These are phyloP conservation scores for Uropsilus gracilis DNA, from an alignment of 2,113 vertebrate species.

Conservation along the genomic window DNA sequence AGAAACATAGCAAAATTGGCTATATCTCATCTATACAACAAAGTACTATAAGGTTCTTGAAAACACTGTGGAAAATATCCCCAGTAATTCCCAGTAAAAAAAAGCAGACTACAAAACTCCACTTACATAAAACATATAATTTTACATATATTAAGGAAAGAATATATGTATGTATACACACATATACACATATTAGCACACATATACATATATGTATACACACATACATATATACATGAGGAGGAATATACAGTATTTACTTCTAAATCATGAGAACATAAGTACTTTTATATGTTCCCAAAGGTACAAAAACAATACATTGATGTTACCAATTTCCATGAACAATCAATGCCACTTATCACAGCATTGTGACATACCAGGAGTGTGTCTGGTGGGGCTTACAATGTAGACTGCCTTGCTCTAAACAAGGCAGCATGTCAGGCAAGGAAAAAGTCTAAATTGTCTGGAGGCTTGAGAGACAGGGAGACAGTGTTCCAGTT, in stretches of 20 bases:
- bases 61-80: background rate
- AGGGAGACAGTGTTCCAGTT: background rate
- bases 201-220: too few relatives aligned
- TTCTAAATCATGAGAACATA: background rate
- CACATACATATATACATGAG: background rate
- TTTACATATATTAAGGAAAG: too few relatives aligned
- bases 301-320: background rate
- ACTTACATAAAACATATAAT: background rate
- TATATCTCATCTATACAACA: background rate
- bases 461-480: background rate
- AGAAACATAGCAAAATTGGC: background rate
- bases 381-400: background rate
- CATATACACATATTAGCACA: too few relatives aligned
- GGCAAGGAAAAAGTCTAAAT: background rate
- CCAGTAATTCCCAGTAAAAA: background rate
- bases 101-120: background rate
- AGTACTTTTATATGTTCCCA: background rate
- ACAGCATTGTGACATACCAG: background rate
- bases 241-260: background rate
- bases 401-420: background rate
- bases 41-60: background rate
- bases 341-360: background rate
- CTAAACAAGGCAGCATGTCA: fast-evolving
- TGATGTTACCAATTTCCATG: background rate
- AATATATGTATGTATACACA: too few relatives aligned